These are phyloP conservation scores for Koerneria pararmatus DNA, from an alignment of 2,888 invertebrate species.

Conservation along the genomic window DNA sequence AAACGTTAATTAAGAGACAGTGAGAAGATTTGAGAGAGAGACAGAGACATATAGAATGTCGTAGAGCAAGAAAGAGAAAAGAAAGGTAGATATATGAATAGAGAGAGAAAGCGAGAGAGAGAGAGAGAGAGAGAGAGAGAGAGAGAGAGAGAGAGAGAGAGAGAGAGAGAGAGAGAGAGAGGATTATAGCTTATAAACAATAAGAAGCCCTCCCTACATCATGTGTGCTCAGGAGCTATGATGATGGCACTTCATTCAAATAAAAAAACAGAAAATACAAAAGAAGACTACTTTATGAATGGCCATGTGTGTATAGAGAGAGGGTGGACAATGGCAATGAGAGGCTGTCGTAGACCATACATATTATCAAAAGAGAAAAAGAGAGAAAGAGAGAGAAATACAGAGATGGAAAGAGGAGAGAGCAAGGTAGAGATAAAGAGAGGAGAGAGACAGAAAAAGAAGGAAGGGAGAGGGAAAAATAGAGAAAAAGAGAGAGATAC, in stretches of 20 bases:
- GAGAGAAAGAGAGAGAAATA: not conserved
- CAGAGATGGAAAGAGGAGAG: not conserved
- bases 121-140: not conserved
- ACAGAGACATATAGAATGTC: not conserved
- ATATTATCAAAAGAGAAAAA: too few species aligned
- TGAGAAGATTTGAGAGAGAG: not conserved
- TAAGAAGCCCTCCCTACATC: too few species aligned
- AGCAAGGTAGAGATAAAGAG: not conserved
- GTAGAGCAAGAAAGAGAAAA: not conserved
- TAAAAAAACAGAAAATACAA: too few species aligned
- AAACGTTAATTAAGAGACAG: not conserved
- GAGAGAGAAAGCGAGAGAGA: not conserved
- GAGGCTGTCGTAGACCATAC: too few species aligned
- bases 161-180: not conserved
- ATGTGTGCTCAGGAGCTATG: too few species aligned
- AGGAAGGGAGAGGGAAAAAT: too few species aligned
- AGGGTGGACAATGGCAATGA: too few species aligned
- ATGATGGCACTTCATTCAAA: too few species aligned
- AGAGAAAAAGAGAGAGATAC: too few species aligned
- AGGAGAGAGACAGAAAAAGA: not conserved
- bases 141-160: not conserved
- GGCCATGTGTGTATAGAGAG: too few species aligned
- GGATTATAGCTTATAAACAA: not conserved
- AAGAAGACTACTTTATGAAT: too few species aligned
- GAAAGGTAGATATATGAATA: not conserved